Base-by-base conservation (phyloP, 2,797 vertebrate species). In the Prunella strophiata region DNA sequence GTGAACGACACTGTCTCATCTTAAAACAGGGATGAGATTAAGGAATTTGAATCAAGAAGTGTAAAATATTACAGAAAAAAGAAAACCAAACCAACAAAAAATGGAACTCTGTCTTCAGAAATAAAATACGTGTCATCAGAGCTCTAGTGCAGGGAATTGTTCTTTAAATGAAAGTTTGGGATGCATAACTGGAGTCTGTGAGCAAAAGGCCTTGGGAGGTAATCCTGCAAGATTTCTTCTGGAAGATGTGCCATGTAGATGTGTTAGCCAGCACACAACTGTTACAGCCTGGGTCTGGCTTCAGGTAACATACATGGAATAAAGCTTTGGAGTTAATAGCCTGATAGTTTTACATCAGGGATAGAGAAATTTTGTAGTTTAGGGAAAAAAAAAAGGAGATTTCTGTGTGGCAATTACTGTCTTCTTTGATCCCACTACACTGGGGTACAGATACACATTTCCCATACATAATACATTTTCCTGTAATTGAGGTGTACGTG, bases 91-190 rank as follows among this genome's bases (percentile, higher is more conserved):
- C 6, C 11, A 65, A 36, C 7, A 11, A 51, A 72, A 51, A 11
- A 0, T 1, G 1, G 12, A 43, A 9, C 5, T 9, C 9, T 19
- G 5, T 62, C 17, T 21, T 59, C 45, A 75, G 50, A 82, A 75
- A 61, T 36, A 66, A 42, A 6, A 42, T 57, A 8, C 2, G 34
- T 40, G 3, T 72, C n/a, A 40, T 30, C 36, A 78, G 16, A 72
- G 7, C 6, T 55, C 16, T 40, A 45, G 5, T 52, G 10, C 3
- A 43, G 4, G n/a, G 10, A 72, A n/a, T 26, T 51, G 5, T 67
- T 87, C 16, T 30, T 76, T 48, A 73, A 72, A 50, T 16, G 18
- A 70, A 30, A 79, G 3, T 18, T 47, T 77, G 20, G 13, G 20
- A 30, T 48, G 3, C 10, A n/a, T 63, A 55, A 4, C 6, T 55